These are phyloP conservation scores for Ischnura elegans DNA, from an alignment of 2,888 invertebrate genomes.

Conservation along the genomic window DNA sequence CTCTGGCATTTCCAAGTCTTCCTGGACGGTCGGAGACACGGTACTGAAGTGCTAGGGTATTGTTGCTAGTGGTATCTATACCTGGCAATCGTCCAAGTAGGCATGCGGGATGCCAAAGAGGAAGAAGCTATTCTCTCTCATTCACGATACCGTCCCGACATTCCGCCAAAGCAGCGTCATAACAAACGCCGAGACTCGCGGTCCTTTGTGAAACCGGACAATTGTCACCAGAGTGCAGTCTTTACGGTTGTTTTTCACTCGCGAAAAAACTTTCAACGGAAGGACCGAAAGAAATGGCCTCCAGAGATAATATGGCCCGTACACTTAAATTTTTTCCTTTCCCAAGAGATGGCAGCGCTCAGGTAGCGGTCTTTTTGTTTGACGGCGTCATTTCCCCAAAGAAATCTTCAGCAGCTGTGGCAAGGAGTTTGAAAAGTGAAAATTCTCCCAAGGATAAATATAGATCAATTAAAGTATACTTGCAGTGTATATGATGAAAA, in stretches of 20 bases:
- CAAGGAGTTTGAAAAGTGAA: no score
- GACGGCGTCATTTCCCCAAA: no score
- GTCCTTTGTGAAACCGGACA: not conserved
- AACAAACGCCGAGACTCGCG: not conserved
- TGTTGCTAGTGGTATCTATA: not conserved
- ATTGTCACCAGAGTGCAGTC: not conserved
- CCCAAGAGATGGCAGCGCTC: not conserved
- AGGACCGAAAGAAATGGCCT: not conserved
- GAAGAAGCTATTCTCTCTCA: not conserved
- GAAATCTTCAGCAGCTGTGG: no score
- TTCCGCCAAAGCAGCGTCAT: not conserved
- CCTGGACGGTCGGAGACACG: not conserved
- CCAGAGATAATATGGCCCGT: not conserved
- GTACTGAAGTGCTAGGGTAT: not conserved
- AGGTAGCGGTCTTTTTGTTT: no score
- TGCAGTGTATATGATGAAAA: no score
- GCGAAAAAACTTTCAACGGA: not conserved
- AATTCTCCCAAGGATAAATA: no score
- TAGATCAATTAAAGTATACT: no score
- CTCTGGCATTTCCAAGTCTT: not conserved
- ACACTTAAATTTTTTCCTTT: not conserved
- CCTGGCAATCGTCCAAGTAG: conserved; percentile 7
- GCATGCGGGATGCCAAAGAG: conserved; percentile 8
- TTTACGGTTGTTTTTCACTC: not conserved
- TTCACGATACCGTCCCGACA: not conserved